These are phyloP conservation scores for Calephelis virginiensis DNA, from an alignment of 1,140 invertebrate genomes.

Conservation along the genomic window DNA sequence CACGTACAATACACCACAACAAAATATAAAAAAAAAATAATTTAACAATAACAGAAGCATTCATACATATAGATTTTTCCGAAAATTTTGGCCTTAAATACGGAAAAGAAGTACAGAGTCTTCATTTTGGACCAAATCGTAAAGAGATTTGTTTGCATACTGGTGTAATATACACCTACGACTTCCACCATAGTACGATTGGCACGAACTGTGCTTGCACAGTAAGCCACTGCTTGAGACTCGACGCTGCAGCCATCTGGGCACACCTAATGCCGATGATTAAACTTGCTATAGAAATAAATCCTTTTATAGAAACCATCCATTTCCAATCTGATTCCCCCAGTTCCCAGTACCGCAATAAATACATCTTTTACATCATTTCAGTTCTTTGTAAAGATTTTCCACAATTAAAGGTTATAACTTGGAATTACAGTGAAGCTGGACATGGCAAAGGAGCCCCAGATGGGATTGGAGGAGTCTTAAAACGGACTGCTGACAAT, in stretches of 20 bases:
- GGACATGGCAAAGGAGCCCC: conserved; percentile 34
- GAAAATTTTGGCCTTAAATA: conserved; percentile 30
- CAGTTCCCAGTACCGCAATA: conserved; percentile 30
- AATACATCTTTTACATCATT: conserved; percentile 31
- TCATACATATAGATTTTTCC: conserved; percentile 28
- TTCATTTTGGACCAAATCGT: conserved; percentile 25
- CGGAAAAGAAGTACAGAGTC: conserved; percentile 24
- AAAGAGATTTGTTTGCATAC: conserved; percentile 18
- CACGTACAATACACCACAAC: not conserved
- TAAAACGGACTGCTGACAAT: conserved; percentile 28
- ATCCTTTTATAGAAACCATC: conserved; percentile 13
- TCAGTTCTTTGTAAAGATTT: conserved; percentile 22
- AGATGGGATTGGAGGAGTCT: conserved; percentile 30
- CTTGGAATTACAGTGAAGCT: conserved; percentile 29
- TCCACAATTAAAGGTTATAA: conserved; percentile 21
- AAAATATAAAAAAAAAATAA: conserved; percentile 1
- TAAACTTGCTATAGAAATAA: conserved; percentile 1
- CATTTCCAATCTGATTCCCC: conserved; percentile 30
- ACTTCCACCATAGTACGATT: conserved; percentile 2
- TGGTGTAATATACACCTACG: conserved; percentile 19
- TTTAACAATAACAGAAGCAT: conserved; percentile 13
- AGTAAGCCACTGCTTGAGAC: conserved; percentile 23
- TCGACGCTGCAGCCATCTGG: conserved; percentile 28
- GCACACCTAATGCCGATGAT: conserved; percentile 24
- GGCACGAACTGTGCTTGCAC: conserved; percentile 19